Base-by-base conservation (phyloP, 2,113 vertebrate genomes). In the Otus sunia region DNA sequence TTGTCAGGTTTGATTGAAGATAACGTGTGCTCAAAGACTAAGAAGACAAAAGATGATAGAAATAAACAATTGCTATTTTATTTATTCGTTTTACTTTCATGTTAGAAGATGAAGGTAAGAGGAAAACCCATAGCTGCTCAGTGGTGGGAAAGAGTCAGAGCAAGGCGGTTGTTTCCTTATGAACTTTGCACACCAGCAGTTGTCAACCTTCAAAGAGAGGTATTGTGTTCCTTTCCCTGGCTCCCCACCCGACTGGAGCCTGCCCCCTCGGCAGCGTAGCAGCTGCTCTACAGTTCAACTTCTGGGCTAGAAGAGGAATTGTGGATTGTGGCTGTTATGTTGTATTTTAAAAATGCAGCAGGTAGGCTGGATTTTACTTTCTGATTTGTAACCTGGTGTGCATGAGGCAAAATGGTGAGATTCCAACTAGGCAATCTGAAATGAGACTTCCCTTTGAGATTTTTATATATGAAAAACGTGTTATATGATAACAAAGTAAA, bases 231-330 rank as follows among this genome's bases (percentile, higher is more conserved):
- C 71, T 36, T 75, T 39, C 49, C 69, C 49, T 0, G 0, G 47
- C 67, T 73, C 37, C 52, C 59, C 43, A n/a, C 23, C n/a, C 2
- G 2, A 13, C 26, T 0, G 0, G 37, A 59, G 69, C 43, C 41
- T 62, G 39, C 34, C 41, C 0, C 0, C 32, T 47, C 6, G 0
- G 7, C 89, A 59, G 60, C 2, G 0, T 10, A 34, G 66, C 0
- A 0, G 6, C 68, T 64, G 34, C 80, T 88, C 71, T 30, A 11
- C 29, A 76, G 18, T 82, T 82, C 67, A n/a, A 1, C 71, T 77
- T 79, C 75, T 90, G 43, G 41, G 50, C 55, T 55, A 5, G 12
- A n/a, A 43, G 19, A 55, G 37, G 32, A 81, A 15, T 37, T 67
- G 23, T 15, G 22, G 34, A 2, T 34, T 30, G 37, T 53, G 29